Percentiles rank a stretch among this genome's conserved stretches.
Evolutionary conservation across 1,140 invertebrate genomes (phyloP).

Genomic region (Sarcophaga peregrina): DNA sequence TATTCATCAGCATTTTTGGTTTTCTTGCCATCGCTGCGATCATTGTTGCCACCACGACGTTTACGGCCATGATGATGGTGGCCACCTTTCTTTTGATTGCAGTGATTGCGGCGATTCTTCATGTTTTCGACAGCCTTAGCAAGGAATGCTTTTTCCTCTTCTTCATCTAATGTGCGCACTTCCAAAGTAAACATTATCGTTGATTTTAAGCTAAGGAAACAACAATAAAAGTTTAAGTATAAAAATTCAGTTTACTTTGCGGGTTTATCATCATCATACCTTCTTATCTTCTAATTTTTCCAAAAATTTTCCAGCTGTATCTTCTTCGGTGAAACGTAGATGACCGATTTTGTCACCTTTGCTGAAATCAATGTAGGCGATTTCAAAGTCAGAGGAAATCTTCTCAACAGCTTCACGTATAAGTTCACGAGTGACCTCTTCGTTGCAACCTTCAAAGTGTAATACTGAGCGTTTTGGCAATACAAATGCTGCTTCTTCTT

Average conservation of each 20-base stretch:
- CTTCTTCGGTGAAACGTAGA: slow-evolving; percentile 76
- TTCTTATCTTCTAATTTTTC: slow-evolving; percentile 75
- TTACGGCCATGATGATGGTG: slow-evolving; percentile 61
- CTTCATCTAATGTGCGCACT: slow-evolving; percentile 73
- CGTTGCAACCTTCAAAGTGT: slow-evolving; percentile 72
- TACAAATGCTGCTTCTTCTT: slow-evolving; percentile 67
- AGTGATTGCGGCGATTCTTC: slow-evolving; percentile 69
- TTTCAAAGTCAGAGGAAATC: slow-evolving; percentile 69
- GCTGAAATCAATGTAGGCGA: slow-evolving; percentile 81
- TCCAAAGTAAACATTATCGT: slow-evolving; percentile 70
- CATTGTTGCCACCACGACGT: slow-evolving; percentile 61
- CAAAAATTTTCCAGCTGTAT: slow-evolving; percentile 74
- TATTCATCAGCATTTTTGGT: slow-evolving; percentile 42
- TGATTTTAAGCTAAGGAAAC: slow-evolving; percentile 55
- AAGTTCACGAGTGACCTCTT: slow-evolving; percentile 76
- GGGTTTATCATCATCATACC: slow-evolving; percentile 51
- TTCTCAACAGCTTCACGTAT: slow-evolving; percentile 77
- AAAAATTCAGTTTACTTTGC: neutral
- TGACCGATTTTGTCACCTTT: slow-evolving; percentile 78
- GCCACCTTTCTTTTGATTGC: slow-evolving; percentile 56
- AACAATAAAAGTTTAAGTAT: neutral
- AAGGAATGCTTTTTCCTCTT: slow-evolving; percentile 77
- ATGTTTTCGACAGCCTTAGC: slow-evolving; percentile 74
- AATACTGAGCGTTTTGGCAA: slow-evolving; percentile 78
- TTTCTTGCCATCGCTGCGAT: slow-evolving; percentile 54